Evolutionary conservation across 2,888 invertebrate genomes (phyloP), one percentile per base, ranked within the genome.

Genomic region (Rotaria magnacalcarata): DNA sequence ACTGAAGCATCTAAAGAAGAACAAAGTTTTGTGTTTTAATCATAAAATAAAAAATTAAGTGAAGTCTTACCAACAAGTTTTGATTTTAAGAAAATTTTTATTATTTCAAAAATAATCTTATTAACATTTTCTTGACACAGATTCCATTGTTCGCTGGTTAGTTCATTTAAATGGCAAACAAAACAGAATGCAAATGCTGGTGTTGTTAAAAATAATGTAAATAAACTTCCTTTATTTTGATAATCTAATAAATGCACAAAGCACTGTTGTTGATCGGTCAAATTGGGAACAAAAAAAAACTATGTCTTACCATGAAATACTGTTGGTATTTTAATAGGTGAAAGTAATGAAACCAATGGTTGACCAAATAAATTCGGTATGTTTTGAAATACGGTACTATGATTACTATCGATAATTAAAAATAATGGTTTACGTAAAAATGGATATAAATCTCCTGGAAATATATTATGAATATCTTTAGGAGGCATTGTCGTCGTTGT

Each of bases 151-250:
- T 84, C 84, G 19, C 41, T 80, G 10, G 84, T 84, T n/a, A 86
- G n/a, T 34, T 67, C 84, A 27, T 50, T 84, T 19, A 86, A 67
- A 80, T 86, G 84, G 43, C 86, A 86, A 47, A 86, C 60, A 54
- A 84, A 86, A 92, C 96, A 96, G 90, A 97, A 94, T 88, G 95
- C 96, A 89, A 95, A 95, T 90, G 97, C 93, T 84, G 97, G 97
- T 90, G 95, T 95, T 92, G 97, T 96, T 89, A 97, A 94, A 93
- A 97, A 97, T 90, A 97, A 93, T 52, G 97, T 97, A 92, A 97
- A 96, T 88, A 97, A 92, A 90, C 95, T 96, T 87, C 97, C 97
- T 43, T 86, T 75, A 84, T 85, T 80, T 56, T 86, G 85, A 34
- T 60, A 56, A 43, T 86, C 86, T 75, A 56, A 50, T 21, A 0